Percentiles rank a stretch among this genome's conserved stretches.
Evolutionary conservation across 2,113 vertebrate species (phyloP).

Genomic region (Neopipo cinnamomea): DNA sequence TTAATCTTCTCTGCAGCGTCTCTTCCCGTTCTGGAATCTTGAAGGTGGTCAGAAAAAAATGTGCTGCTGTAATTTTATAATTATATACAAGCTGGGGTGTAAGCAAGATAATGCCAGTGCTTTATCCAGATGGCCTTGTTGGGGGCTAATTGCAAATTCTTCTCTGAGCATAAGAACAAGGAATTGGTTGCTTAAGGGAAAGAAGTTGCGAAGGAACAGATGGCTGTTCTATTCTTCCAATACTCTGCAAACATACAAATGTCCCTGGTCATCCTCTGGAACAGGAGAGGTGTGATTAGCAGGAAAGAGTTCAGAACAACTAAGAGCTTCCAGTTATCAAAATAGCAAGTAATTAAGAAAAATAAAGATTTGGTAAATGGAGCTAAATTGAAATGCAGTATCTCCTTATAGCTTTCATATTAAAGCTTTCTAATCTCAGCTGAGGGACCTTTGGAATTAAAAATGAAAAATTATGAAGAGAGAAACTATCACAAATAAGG

Average conservation of each 20-base stretch:
- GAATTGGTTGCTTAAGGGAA: conserved; percentile 54
- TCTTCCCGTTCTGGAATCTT: conserved; percentile 6
- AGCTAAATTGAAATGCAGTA: neutral
- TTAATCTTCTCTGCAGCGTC: neutral
- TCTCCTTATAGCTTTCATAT: neutral
- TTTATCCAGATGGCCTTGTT: conserved; percentile 34
- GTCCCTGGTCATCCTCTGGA: conserved; percentile 20
- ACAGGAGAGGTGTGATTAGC: neutral
- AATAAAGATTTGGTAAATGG: neutral
- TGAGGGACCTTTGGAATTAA: neutral
- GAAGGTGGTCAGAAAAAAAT: conserved; percentile 18
- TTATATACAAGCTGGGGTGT: neutral
- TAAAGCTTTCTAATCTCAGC: neutral
- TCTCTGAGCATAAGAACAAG: conserved; percentile 11
- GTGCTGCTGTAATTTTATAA: conserved; percentile 7
- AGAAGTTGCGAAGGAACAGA: conserved; percentile 45
- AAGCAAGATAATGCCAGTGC: neutral
- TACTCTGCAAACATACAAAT: neutral
- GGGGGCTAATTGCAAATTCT: conserved; percentile 50
- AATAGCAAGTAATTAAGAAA: neutral
- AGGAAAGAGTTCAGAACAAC: neutral
- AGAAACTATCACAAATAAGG: neutral
- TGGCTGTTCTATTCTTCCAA: conserved; percentile 9
- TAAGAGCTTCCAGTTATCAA: neutral
- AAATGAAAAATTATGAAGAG: neutral